A percentile compares a stretch with the other conserved stretches of the same genome.
Conservation (phyloP, 2,113 vertebrate genomes). For the Bostrychus sinensis region DNA sequence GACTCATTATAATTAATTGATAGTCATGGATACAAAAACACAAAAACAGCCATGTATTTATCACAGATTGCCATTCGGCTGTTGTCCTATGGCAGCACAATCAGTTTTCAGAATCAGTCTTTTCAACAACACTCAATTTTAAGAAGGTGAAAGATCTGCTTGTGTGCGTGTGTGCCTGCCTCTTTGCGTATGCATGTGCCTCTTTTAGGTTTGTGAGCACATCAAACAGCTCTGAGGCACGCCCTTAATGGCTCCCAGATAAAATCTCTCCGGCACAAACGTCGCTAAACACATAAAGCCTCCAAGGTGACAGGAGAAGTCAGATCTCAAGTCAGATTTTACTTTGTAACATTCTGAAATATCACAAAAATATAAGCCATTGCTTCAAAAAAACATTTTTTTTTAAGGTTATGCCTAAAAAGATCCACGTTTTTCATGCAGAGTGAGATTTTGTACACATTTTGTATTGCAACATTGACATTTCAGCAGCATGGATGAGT, state of each 20-base stretch:
- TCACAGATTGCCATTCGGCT: too few species aligned
- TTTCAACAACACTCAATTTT: too few species aligned
- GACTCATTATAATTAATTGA: too few species aligned
- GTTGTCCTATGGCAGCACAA: too few species aligned
- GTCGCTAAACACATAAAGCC: constrained; percentile 2
- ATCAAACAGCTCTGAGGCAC: constrained; percentile 18
- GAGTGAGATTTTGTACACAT: too few species aligned
- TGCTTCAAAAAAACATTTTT: background rate
- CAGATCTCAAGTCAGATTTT: constrained; percentile 11
- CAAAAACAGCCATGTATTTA: too few species aligned
- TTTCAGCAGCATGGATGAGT: background rate
- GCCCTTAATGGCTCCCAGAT: constrained; percentile 25
- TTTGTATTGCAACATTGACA: background rate
- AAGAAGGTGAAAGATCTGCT: background rate
- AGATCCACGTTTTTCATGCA: too few species aligned
- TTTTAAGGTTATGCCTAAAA: too few species aligned
- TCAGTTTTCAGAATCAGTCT: too few species aligned
- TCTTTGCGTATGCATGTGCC: background rate
- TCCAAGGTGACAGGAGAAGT: constrained; percentile 28
- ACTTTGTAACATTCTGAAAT: too few species aligned
- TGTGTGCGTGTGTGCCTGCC: constrained; percentile 16
- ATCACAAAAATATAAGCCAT: background rate
- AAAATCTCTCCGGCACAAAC: constrained; percentile 32
- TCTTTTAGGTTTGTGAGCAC: constrained; percentile 16
- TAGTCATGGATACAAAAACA: too few species aligned